Base-by-base conservation (phyloP, 2,113 vertebrate species). In the Zosterops hypoxanthus region DNA sequence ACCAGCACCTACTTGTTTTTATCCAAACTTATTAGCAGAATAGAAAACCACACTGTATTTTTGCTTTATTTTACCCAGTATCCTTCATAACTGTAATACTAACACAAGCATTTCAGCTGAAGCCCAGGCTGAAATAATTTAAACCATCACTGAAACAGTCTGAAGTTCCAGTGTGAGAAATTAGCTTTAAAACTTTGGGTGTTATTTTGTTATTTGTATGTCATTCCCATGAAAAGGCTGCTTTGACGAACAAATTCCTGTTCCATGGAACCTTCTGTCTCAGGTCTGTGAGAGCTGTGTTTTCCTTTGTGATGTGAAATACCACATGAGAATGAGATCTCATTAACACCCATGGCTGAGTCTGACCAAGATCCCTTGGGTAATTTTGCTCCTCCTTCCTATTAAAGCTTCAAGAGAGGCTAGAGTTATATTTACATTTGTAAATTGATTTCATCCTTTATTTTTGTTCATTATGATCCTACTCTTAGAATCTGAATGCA, bases 301-400 rank as follows among this genome's bases (percentile, higher is more conserved):
- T 82, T 94, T 88, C 33, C 72, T 77, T 71, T 91, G 73, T 66
- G 92, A 68, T 96, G 75, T 91, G 79, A 95, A 91, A 93, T 97
- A 81, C 77, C 65, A 42, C 75, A 79, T 49, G 65, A 79, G 82
- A 86, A 46, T 60, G 53, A 47, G 63, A 82, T 80, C 56, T 95
- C 69, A 31, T 81, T 88, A 93, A 50, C 21, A 41, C 28, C 88
- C 24, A 9, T 46, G 86, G 14, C 31, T 79, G 44, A 59, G 14
- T 88, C 76, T 72, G 75, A 75, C 34, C 52, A 52, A 73, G 71
- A 50, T 82, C 64, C 49, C 63, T 47, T 70, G 86, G 55, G 77
- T 95, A 77, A 55, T 90, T 89, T 86, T 76, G 53, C 12, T 89
- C 34, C 60, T 94, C 60, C 47, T 90, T 81, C 50, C 59, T 71